Evolutionary conservation across 2,113 vertebrate species (phyloP).

Genomic region (Tringa solitaria): DNA sequence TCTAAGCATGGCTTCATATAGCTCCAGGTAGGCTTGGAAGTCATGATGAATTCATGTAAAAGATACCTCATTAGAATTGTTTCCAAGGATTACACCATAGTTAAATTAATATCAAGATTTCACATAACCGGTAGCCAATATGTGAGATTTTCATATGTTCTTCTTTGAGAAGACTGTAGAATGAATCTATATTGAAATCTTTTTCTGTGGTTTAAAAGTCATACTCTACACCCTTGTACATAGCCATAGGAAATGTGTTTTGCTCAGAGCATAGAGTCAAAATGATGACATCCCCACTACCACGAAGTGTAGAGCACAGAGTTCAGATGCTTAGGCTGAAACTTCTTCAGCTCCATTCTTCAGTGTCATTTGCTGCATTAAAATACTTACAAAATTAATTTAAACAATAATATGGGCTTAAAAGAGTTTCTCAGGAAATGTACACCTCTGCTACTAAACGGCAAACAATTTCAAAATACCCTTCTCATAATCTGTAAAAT

Average conservation of each 20-base stretch:
- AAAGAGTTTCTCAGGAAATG: background rate
- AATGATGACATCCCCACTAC: background rate
- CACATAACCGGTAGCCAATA: background rate
- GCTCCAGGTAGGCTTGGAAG: conserved; percentile 4
- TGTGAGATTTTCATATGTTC: background rate
- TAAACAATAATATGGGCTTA: background rate
- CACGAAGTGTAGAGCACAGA: background rate
- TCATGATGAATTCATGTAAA: background rate
- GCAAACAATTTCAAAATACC: background rate
- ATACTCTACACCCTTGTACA: background rate
- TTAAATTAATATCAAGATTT: background rate
- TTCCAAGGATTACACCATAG: background rate
- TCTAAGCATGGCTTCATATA: conserved; percentile 15
- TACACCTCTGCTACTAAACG: background rate
- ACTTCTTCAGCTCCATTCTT: background rate
- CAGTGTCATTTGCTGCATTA: background rate
- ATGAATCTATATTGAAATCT: background rate
- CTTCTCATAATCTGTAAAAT: background rate
- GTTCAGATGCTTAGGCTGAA: background rate
- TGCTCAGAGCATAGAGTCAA: background rate
- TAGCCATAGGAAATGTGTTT: background rate
- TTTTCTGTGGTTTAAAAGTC: background rate
- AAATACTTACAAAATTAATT: background rate
- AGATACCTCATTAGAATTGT: background rate
- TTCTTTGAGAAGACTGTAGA: background rate